Percentiles rank a stretch among this genome's conserved stretches.
phyloP scores from a whole-genome alignment of 2,797 vertebrate species.

The Epinephelus malabaricus region DNA sequence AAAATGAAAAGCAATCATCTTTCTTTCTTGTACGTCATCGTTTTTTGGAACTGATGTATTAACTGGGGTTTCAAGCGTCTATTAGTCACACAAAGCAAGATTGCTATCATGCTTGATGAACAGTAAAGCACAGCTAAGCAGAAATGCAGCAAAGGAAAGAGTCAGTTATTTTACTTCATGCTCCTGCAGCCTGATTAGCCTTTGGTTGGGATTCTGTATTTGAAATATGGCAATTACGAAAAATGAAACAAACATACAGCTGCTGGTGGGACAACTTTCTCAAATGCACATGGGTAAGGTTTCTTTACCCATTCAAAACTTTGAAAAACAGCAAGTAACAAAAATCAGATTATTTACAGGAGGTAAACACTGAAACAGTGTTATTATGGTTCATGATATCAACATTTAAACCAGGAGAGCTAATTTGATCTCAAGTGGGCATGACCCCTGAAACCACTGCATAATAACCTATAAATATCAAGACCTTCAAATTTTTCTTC shows the following conservation, averaged over 20 bases:
- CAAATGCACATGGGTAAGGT: background rate
- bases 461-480: no score
- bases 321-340: background rate
- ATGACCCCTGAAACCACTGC: no score
- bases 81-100: constrained; percentile 64
- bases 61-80: constrained; percentile 50
- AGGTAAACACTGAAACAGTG: background rate
- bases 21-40: constrained; percentile 52
- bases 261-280: background rate
- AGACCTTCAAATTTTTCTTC: no score
- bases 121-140: constrained; percentile 65
- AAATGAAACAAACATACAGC: constrained; percentile 12
- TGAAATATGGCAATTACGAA: background rate
- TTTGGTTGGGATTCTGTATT: constrained; percentile 22
- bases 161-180: constrained; percentile 54
- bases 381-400: no score
- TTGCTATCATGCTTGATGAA: constrained; percentile 63
- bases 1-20: constrained; percentile 56
- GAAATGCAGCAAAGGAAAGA: constrained; percentile 51
- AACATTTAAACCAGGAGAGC: no score
- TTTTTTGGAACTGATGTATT: constrained; percentile 50
- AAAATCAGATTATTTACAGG: background rate
- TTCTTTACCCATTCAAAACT: background rate
- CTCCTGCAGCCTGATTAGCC: constrained; percentile 38
- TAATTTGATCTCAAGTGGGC: no score